Base-by-base conservation (phyloP, 2,888 invertebrate species). In the Mantis religiosa region DNA sequence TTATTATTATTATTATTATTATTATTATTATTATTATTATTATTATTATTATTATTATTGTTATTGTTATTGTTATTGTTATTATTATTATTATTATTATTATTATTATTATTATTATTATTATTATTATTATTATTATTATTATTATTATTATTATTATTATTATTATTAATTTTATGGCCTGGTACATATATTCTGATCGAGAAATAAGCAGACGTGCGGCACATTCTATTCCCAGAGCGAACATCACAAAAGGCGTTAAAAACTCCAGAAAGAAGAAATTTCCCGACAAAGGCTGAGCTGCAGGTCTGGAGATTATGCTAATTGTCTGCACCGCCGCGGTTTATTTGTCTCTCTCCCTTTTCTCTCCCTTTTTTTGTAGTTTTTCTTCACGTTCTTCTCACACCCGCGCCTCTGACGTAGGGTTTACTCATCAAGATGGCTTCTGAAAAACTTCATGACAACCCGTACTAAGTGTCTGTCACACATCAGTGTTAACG, bases 311-410 rank as follows among this genome's bases (percentile, higher is more conserved):
- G 82, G 87, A 82, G 87, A 82, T 82, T 87, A 87, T 87, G 87
- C 87, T 83, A 87, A 87, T 87, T 87, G 87, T 87, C 87, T 87
- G 34, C 87, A n/a, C 34, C n/a, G 84, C n/a, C n/a, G n/a, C 20
- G 30, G 34, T n/a, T 41, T 30, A 28, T 41, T 28, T 41, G 30
- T 30, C 84, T 84, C 84, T 25, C 82, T 14, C 34, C n/a, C 41
- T 15, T 85, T 3, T 85, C 27, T 85, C 8, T n/a, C 47, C n/a
- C 2, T 34, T 85, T 85, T 85, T 41, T n/a, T 41, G n/a, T 54
- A 85, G 41, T 8, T 34, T 47, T 25, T 85, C 8, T 27, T 28
- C 28, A 34, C 28, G 9, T 28, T 20, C 28, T 84, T 28, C 84
- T 25, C 54, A 71, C 54, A 71, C 84, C 84, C 84, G 20, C 34